Evolutionary conservation across 2,113 vertebrate genomes (phyloP).

Genomic region (Peromyscus californicus): DNA sequence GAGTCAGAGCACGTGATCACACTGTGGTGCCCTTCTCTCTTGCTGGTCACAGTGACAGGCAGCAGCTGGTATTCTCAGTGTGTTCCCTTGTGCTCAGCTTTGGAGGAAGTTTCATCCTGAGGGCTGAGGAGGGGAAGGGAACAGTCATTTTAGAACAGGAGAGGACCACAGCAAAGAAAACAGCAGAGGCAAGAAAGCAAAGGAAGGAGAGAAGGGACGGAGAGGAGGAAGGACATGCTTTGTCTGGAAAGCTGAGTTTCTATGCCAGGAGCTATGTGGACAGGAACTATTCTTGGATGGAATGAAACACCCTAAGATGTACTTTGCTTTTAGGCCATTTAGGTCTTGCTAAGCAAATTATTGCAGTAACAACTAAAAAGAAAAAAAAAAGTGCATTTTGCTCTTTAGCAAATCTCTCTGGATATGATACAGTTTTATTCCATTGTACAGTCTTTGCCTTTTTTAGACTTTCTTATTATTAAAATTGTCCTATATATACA

Average conservation of each 20-base stretch:
- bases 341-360: slow-evolving; percentile 31
- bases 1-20: background rate
- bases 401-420: background rate
- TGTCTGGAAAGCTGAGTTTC: background rate
- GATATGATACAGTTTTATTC: slow-evolving; percentile 35
- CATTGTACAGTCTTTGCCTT: background rate
- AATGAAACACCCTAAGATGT: background rate
- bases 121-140: background rate
- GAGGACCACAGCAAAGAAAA: background rate
- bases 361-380: background rate
- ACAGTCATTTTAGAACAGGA: background rate
- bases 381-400: slow-evolving; percentile 10
- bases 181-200: background rate
- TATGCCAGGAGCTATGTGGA: background rate
- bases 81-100: background rate
- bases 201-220: background rate
- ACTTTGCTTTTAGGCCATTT: background rate
- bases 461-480: slow-evolving; percentile 17
- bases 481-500: background rate
- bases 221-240: background rate
- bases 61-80: background rate
- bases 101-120: background rate
- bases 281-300: background rate
- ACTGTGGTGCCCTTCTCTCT: rapidly evolving
- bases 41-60: rapidly evolving